Base-by-base conservation (phyloP, 1,140 invertebrate genomes). In the Chironomus tepperi region DNA sequence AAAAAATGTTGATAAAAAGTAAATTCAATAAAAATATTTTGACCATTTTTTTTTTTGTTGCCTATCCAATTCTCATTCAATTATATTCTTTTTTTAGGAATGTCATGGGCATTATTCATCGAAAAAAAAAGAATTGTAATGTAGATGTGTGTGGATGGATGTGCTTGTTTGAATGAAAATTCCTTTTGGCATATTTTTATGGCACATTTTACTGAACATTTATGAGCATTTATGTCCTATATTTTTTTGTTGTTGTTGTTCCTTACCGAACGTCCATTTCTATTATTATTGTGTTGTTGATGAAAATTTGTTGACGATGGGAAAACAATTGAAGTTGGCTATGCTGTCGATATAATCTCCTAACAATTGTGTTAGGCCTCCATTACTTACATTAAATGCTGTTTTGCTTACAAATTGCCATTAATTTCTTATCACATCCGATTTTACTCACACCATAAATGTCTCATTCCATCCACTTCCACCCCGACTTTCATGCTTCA, bases 331-430 rank as follows among this genome's bases (percentile, higher is more conserved):
- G 24, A 34, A 34, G 2, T 34, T 34, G 24, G 24, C 24, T 2
- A 34, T 34, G 24, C 24, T 34, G 24, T 34, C 24, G n/a, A n/a
- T n/a, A n/a, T 34, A 1, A 2, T 34, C 1, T 34, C 5, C 24
- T 34, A 34, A 2, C 24, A 34, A 34, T 34, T 2, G 24, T 34
- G 5, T 34, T 34, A 34, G 5, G 24, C 24, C 24, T 34, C 24
- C 24, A 34, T 34, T n/a, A 1, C 12, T 57, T 57, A 1, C 47
- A 57, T 57, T 57, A 57, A 57, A 57, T 57, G 47, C 47, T 57
- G 47, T 57, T 57, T 57, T 57, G 47, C 47, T n/a, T 57, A 57
- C 47, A 57, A 57, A 57, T 57, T 57, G 47, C 47, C 47, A 57
- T 57, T 57, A 57, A 57, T 57, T 57, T 15, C n/a, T 12, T n/a